Conservation (phyloP, 2,797 vertebrate species). For the Thunnus albacares region DNA sequence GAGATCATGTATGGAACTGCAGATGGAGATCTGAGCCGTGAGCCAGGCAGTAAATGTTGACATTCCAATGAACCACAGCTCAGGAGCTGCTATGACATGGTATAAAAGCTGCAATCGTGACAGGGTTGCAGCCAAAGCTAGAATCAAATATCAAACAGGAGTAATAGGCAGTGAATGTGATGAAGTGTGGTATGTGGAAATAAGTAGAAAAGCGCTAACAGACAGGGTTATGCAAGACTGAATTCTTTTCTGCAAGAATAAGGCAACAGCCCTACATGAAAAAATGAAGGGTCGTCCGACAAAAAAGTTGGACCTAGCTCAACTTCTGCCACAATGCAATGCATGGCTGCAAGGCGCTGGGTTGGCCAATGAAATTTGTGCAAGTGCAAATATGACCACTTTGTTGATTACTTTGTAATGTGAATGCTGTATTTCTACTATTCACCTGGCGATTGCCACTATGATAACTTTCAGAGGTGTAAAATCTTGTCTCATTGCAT, state of each 20-base stretch:
- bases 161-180: slow-evolving; percentile 49
- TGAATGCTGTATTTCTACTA: neutral
- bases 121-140: slow-evolving; percentile 53
- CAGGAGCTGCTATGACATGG: slow-evolving; percentile 63
- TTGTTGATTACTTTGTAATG: neutral
- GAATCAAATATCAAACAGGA: slow-evolving; percentile 59
- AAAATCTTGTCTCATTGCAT: neutral
- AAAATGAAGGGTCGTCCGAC: neutral
- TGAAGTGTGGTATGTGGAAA: slow-evolving; percentile 54
- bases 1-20: slow-evolving; percentile 65
- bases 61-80: slow-evolving; percentile 70
- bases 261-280: neutral
- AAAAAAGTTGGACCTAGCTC: neutral
- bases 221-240: slow-evolving; percentile 34
- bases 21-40: slow-evolving; percentile 57
- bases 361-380: neutral
- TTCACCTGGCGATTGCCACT: no score
- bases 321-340: neutral
- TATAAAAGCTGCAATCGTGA: slow-evolving; percentile 56
- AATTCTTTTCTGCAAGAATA: slow-evolving; percentile 31
- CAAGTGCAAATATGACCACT: neutral
- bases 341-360: neutral
- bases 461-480: neutral
- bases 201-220: slow-evolving; percentile 39
- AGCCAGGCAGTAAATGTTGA: slow-evolving; percentile 76